Evolutionary conservation across 2,888 invertebrate species (phyloP).

Genomic region (Muschampia plurimacula): DNA sequence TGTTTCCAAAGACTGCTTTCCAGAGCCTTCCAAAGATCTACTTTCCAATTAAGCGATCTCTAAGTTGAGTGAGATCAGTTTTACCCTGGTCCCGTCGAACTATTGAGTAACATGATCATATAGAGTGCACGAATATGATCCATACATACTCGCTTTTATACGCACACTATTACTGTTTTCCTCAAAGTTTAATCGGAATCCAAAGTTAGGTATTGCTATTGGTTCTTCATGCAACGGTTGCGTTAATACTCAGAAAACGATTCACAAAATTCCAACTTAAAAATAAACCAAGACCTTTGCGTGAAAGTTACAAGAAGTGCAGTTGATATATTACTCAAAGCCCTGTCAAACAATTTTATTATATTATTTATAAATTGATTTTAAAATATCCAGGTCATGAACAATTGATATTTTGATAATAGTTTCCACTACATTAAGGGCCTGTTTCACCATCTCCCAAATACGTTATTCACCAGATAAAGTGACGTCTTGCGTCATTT

Average conservation of each 20-base stretch:
- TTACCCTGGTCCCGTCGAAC: background rate
- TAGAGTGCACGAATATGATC: background rate
- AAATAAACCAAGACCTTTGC: conserved; percentile 26
- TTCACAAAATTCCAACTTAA: conserved; percentile 44
- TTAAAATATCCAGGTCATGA: no score
- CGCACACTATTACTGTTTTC: conserved; percentile 41
- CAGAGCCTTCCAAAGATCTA: no score
- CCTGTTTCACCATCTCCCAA: no score
- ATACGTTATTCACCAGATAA: no score
- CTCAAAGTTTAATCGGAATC: conserved; percentile 41
- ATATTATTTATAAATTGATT: no score
- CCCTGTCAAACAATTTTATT: background rate
- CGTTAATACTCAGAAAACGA: conserved; percentile 48
- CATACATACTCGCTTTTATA: background rate
- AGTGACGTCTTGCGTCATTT: no score
- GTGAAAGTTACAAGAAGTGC: conserved; percentile 16
- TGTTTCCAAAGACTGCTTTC: no score
- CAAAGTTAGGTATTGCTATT: conserved; percentile 37
- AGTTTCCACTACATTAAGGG: no score
- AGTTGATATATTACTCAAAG: background rate
- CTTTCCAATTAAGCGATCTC: no score
- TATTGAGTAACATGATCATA: background rate
- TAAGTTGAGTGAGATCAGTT: no score
- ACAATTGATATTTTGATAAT: no score
- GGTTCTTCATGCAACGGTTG: conserved; percentile 39